These are phyloP conservation scores for Drosophila subpulchrella DNA, from an alignment of 1,140 invertebrate species.

Conservation along the genomic window DNA sequence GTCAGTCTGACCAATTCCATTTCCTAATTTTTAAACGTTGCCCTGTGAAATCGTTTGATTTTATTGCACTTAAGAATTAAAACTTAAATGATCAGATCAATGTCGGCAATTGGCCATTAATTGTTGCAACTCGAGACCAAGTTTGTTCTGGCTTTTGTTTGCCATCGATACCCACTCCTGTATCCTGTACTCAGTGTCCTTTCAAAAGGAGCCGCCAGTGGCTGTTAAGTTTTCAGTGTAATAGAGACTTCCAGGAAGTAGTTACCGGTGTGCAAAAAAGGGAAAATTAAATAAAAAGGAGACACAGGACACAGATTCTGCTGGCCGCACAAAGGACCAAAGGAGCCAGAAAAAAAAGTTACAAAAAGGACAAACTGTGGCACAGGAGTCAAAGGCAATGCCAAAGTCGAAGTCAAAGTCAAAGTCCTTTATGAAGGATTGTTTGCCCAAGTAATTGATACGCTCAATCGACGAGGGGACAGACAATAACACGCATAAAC, in stretches of 20 bases:
- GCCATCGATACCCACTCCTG: neutral
- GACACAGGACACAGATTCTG: slow-evolving; percentile 19
- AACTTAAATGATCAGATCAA: slow-evolving; percentile 5
- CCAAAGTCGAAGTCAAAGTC: too few species aligned
- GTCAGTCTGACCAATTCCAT: neutral
- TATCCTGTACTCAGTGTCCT: neutral
- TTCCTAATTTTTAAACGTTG: too few species aligned
- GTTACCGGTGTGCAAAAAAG: slow-evolving; percentile 44
- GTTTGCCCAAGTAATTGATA: slow-evolving; percentile 81
- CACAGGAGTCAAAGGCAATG: slow-evolving; percentile 14
- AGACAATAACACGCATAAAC: slow-evolving; percentile 72
- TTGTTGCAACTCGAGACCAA: slow-evolving; percentile 4
- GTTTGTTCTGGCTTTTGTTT: neutral
- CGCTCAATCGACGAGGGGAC: slow-evolving; percentile 57
- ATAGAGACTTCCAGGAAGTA: slow-evolving; percentile 75
- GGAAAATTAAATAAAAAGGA: slow-evolving; percentile 10
- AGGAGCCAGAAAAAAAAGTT: slow-evolving; percentile 13
- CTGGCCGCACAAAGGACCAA: slow-evolving; percentile 33
- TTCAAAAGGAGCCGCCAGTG: slow-evolving; percentile 21
- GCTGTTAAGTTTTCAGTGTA: slow-evolving; percentile 14
- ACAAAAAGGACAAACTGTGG: slow-evolving; percentile 22
- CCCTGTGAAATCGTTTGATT: neutral
- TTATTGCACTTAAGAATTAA: neutral
- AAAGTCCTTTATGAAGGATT: slow-evolving; percentile 42
- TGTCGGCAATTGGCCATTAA: slow-evolving; percentile 15